phyloP scores from a whole-genome alignment of 2,113 vertebrate species.

The Phainopepla nitens region DNA sequence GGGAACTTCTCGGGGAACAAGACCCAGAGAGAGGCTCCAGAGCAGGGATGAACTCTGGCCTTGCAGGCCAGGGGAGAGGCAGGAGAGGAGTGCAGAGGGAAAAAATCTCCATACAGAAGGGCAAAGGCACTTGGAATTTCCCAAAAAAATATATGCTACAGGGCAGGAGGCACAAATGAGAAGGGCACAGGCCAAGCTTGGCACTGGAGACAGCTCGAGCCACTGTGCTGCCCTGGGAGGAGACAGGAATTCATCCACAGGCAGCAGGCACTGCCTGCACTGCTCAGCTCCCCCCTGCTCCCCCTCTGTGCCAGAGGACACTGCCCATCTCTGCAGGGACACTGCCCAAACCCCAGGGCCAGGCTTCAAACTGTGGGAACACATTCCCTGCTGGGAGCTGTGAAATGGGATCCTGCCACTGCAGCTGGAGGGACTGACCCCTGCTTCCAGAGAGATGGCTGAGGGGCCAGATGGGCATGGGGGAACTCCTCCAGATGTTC shows the following conservation, averaged over 20 bases:
- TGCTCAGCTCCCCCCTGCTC: neutral
- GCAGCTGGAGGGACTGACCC: neutral
- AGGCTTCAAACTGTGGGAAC: neutral
- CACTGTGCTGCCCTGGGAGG: fast-evolving
- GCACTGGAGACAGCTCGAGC: neutral
- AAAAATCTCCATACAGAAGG: neutral
- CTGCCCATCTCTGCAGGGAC: neutral
- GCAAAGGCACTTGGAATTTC: conserved; percentile 1
- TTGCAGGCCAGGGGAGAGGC: neutral
- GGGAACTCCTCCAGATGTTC: neutral
- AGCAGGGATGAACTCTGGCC: neutral
- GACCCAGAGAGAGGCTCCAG: neutral
- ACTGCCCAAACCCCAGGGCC: neutral
- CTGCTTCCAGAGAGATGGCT: neutral
- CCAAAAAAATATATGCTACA: neutral
- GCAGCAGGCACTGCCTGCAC: neutral
- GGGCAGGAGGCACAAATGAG: neutral
- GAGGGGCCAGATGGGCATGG: neutral
- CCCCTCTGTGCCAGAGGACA: neutral
- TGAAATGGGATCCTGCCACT: neutral
- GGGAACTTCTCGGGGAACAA: neutral
- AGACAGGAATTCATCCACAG: neutral
- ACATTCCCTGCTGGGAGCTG: fast-evolving
- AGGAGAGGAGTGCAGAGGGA: neutral
- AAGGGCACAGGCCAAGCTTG: neutral